phyloP scores from a whole-genome alignment of 2,888 invertebrate genomes.

The Bursaphelenchus okinawaensis region DNA sequence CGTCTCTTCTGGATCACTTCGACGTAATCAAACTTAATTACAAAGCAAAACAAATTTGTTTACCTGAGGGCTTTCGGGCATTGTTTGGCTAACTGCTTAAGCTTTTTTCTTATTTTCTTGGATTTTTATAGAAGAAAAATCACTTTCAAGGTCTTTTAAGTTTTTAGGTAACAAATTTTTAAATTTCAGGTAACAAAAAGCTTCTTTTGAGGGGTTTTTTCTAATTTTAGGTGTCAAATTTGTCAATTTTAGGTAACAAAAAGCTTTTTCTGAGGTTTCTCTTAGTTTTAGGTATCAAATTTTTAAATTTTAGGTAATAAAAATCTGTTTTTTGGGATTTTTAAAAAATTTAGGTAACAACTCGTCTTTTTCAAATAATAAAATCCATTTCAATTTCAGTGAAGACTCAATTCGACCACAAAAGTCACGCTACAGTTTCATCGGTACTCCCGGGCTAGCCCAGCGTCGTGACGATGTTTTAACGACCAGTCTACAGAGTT shows the following conservation, averaged over 20 bases:
- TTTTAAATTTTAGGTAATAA: too few species aligned
- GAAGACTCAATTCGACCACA: neutral
- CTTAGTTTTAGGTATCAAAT: neutral
- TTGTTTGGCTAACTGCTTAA: neutral
- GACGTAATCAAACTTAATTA: neutral
- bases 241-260: neutral
- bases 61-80: neutral
- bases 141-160: too few species aligned
- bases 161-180: neutral
- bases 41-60: neutral
- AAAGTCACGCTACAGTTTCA: neutral
- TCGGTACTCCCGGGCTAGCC: neutral
- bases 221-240: neutral
- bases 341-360: too few species aligned
- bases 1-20: too few species aligned
- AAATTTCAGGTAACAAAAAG: too few species aligned
- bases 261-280: neutral
- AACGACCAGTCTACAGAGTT: slow-evolving; percentile 8
- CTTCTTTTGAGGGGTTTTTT: too few species aligned
- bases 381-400: neutral
- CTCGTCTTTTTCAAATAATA: too few species aligned
- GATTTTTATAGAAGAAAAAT: too few species aligned
- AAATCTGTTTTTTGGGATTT: too few species aligned
- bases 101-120: neutral
- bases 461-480: neutral